Conservation (phyloP, 2,888 invertebrate species). For the Corythucha ciliata region DNA sequence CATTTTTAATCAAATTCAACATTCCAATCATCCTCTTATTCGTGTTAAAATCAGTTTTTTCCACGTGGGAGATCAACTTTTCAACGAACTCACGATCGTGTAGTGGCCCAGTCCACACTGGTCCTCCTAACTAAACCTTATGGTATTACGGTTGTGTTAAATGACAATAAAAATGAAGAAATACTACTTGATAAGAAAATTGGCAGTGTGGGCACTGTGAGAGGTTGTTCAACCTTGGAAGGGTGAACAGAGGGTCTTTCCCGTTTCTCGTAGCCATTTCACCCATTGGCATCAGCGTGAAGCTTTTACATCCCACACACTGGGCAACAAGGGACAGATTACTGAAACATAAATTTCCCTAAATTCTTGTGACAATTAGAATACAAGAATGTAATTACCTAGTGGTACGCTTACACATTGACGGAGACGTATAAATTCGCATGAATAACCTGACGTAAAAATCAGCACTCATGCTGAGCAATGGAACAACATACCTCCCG, state of each 20-base stretch:
- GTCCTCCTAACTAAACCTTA: constrained; percentile 88
- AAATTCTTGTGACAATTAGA: constrained; percentile 2
- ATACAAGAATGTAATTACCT: constrained; percentile 47
- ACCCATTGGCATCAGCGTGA: constrained; percentile 29
- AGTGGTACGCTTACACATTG: constrained; percentile 75
- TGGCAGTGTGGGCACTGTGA: constrained; percentile 65
- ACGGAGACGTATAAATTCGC: constrained; percentile 65
- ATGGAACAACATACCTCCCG: constrained; percentile 81
- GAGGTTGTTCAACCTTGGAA: constrained; percentile 60
- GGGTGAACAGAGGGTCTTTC: constrained; percentile 48
- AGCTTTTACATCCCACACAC: constrained; percentile 80
- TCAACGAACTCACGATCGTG: constrained; percentile 70
- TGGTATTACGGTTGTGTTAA: too few species aligned
- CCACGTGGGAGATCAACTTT: constrained; percentile 47
- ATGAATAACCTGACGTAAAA: constrained; percentile 95
- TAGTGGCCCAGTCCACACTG: constrained; percentile 84
- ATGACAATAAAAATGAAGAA: not conserved
- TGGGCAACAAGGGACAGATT: constrained; percentile 81
- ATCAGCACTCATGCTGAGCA: constrained; percentile 86
- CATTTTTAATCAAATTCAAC: constrained; percentile 70
- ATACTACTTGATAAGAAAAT: constrained; percentile 59
- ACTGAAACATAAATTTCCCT: constrained; percentile 43
- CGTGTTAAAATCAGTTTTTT: constrained; percentile 51
- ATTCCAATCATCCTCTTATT: constrained; percentile 65
- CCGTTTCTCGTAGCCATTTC: constrained; percentile 39